Percentiles rank a stretch among this genome's conserved stretches.
Evolutionary conservation across 2,797 vertebrate species (phyloP).

Genomic region (Myotis planiceps): DNA sequence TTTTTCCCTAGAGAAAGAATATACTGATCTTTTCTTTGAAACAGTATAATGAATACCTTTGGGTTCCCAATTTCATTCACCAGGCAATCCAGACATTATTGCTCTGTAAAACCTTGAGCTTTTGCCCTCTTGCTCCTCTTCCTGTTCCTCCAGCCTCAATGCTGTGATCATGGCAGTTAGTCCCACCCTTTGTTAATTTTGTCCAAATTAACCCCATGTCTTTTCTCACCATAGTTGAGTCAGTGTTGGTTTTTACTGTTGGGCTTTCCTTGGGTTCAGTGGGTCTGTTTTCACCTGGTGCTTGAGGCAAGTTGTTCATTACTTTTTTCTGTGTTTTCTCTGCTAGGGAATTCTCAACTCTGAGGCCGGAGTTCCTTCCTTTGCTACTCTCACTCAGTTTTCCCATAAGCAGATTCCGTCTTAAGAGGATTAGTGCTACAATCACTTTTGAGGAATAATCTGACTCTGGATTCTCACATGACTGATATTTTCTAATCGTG

Average conservation of each 20-base stretch:
- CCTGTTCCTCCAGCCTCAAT: background rate
- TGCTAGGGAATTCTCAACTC: background rate
- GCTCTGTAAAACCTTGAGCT: background rate
- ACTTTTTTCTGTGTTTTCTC: background rate
- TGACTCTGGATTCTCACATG: background rate
- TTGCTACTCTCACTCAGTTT: background rate
- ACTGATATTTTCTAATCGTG: background rate
- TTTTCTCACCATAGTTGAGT: background rate
- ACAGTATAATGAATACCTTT: background rate
- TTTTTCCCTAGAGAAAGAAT: conserved; percentile 43
- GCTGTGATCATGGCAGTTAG: background rate
- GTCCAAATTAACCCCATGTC: background rate
- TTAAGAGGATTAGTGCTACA: background rate
- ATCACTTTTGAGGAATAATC: background rate
- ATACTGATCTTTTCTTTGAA: background rate
- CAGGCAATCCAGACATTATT: background rate
- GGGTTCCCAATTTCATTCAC: background rate
- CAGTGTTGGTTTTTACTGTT: background rate
- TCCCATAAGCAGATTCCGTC: background rate
- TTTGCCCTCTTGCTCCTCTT: background rate
- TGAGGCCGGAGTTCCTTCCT: background rate
- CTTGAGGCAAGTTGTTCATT: background rate
- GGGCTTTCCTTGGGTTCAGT: background rate
- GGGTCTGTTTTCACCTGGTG: background rate
- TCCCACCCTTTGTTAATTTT: background rate